Evolutionary conservation across 2,113 vertebrate genomes (phyloP).

Genomic region (Mesitornis unicolor): DNA sequence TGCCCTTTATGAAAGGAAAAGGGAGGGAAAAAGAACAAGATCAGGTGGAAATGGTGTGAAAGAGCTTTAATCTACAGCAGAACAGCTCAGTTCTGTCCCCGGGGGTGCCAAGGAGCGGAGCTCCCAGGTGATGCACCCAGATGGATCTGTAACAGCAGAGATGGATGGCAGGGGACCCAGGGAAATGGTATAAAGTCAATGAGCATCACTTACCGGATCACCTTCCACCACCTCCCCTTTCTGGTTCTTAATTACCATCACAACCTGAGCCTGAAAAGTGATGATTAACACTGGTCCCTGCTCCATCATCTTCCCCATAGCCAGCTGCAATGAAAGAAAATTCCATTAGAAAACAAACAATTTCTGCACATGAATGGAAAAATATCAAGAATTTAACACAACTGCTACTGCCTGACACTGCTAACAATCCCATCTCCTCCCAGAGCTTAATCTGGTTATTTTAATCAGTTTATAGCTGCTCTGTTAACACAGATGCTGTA

Average conservation of each 20-base stretch:
- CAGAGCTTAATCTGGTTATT: background rate
- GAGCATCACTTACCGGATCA: constrained; percentile 82
- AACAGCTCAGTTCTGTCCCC: too few relatives aligned
- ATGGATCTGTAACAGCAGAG: accelerated
- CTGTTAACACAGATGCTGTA: background rate
- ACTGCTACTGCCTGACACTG: background rate
- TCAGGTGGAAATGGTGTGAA: too few relatives aligned
- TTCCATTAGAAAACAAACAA: background rate
- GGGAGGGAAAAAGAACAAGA: too few relatives aligned
- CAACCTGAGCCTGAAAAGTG: constrained; percentile 95
- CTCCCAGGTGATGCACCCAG: background rate
- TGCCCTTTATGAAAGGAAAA: too few relatives aligned
- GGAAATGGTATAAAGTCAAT: accelerated
- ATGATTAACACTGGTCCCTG: constrained; percentile 95
- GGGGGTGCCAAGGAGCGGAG: too few relatives aligned
- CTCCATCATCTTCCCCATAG: constrained; percentile 99
- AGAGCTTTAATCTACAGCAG: too few relatives aligned
- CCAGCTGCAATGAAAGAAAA: constrained; percentile 75
- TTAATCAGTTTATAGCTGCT: background rate
- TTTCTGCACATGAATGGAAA: background rate
- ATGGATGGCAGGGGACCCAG: accelerated
- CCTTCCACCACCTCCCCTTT: constrained; percentile 93
- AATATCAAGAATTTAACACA: background rate
- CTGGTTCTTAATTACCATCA: constrained; percentile 88
- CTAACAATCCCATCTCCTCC: background rate